Percentiles rank a stretch among this genome's conserved stretches.
Evolutionary conservation across 2,888 invertebrate species (phyloP).

Genomic region (Lamellibrachia satsuma): DNA sequence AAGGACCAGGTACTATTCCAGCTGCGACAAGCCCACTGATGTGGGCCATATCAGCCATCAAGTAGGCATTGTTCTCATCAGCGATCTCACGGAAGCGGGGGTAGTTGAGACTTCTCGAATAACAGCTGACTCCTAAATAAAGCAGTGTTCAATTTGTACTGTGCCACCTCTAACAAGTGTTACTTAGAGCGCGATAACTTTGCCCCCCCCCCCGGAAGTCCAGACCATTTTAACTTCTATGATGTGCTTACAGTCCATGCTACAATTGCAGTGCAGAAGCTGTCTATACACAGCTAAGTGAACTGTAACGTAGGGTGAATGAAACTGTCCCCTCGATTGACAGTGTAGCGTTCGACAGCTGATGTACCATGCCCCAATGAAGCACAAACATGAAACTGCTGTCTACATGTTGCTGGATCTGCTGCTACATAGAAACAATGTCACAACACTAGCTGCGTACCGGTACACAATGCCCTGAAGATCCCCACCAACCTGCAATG

Average conservation of each 20-base stretch:
- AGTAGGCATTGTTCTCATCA: constrained; percentile 58
- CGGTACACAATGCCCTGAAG: neutral
- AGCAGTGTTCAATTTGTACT: neutral
- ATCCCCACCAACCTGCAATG: constrained; percentile 77
- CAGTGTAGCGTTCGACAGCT: too few species aligned
- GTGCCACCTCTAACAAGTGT: neutral
- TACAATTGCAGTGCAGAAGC: too few species aligned
- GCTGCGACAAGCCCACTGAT: constrained; percentile 77
- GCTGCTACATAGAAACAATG: neutral
- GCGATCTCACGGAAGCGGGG: constrained; percentile 66
- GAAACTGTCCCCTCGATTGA: too few species aligned
- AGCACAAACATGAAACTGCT: neutral
- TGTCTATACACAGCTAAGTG: too few species aligned
- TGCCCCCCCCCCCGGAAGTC: neutral
- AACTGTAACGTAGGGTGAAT: too few species aligned
- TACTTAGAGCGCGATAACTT: neutral
- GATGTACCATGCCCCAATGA: constrained; percentile 39
- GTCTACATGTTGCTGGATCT: neutral
- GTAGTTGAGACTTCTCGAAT: constrained; percentile 70
- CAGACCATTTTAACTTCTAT: neutral
- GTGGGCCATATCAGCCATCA: constrained; percentile 66
- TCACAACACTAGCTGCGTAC: neutral
- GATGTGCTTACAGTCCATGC: too few species aligned
- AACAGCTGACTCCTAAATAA: constrained; percentile 62
- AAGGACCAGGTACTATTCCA: constrained; percentile 88